phyloP scores from a whole-genome alignment of 2,888 invertebrate genomes.

The Cremastinae sp. region DNA sequence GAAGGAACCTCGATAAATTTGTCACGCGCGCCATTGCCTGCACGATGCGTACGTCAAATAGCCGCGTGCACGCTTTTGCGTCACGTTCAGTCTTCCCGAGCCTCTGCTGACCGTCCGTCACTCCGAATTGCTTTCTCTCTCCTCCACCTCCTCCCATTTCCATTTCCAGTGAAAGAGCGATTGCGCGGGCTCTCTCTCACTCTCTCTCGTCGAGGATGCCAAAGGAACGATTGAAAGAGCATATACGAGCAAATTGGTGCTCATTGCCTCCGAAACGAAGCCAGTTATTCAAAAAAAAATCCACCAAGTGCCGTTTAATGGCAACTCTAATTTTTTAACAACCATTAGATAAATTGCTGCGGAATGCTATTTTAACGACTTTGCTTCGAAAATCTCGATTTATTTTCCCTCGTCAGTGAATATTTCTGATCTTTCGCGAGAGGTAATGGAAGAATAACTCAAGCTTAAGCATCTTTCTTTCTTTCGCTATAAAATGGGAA shows the following conservation, averaged over 20 bases:
- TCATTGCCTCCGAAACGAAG: conserved; percentile 36
- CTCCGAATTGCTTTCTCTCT: conserved; percentile 53
- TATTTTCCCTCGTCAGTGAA: no score
- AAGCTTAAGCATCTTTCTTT: no score
- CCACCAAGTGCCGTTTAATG: neutral
- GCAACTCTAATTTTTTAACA: no score
- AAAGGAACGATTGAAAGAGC: conserved; percentile 39
- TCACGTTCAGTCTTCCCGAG: conserved; percentile 15
- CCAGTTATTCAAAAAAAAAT: conserved; percentile 54
- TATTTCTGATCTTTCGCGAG: no score
- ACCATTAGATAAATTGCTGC: neutral
- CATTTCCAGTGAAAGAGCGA: conserved; percentile 52
- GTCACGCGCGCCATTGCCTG: conserved; percentile 29
- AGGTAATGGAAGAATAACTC: no score
- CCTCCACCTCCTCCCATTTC: conserved; percentile 53
- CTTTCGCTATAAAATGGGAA: no score
- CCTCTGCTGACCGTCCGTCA: conserved; percentile 34
- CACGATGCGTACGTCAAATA: conserved; percentile 27
- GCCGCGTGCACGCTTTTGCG: conserved; percentile 2
- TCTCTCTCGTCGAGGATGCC: neutral
- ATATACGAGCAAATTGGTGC: conserved; percentile 37
- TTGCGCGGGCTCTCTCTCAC: conserved; percentile 7
- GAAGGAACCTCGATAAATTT: conserved; percentile 46
- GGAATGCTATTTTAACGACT: no score
- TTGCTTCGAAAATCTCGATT: no score